Evolutionary conservation across 1,140 invertebrate genomes (phyloP), one percentile per base, ranked within the genome.

Genomic region (Philotrypesis tridentata): DNA sequence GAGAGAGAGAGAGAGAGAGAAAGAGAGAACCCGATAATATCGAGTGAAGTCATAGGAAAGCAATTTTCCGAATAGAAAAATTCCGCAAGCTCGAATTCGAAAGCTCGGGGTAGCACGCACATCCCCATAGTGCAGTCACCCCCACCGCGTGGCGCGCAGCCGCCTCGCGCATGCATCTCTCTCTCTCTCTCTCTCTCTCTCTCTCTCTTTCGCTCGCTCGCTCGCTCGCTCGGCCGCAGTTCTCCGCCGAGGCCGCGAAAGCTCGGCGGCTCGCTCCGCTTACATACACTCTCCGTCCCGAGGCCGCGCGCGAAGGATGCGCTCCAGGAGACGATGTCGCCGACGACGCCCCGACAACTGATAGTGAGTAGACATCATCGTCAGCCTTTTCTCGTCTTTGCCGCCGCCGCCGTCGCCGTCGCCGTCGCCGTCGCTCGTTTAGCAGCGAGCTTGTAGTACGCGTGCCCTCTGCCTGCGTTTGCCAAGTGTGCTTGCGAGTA

Each of bases 231-330:
- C n/a, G n/a, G n/a, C n/a, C 48, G 48, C 17, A 8, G 48, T 55
- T 55, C 33, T 37, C 29, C 67, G 84, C 29, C 61, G 12, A 48
- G 11, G 65, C 14, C 67, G 81, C 70, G n/a, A n/a, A 82, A 55
- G 48, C 79, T 48, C 73, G 78, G 1, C 25, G 55, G 23, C 37
- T 60, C 74, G n/a, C 60, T 55, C 71, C 61, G 73, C 84, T 82
- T n/a, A n/a, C n/a, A n/a, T n/a, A n/a, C n/a, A 84, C 78, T 85
- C 78, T 82, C 82, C 84, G 73, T 83, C 84, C 82, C 76, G 79
- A 83, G 80, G 80, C 80, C 80, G 77, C 48, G 78, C 83, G 83
- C 79, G 85, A 85, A 84, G 86, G 84, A 85, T 87, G 85, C 84
- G 84, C 77, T 29, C 82, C 83, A 67, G 79, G 48, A 55, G 48